A percentile compares a stretch with the other conserved stretches of the same genome.
These are phyloP conservation scores for Anastatus disparis DNA, from an alignment of 1,140 invertebrate species.

Conservation along the genomic window DNA sequence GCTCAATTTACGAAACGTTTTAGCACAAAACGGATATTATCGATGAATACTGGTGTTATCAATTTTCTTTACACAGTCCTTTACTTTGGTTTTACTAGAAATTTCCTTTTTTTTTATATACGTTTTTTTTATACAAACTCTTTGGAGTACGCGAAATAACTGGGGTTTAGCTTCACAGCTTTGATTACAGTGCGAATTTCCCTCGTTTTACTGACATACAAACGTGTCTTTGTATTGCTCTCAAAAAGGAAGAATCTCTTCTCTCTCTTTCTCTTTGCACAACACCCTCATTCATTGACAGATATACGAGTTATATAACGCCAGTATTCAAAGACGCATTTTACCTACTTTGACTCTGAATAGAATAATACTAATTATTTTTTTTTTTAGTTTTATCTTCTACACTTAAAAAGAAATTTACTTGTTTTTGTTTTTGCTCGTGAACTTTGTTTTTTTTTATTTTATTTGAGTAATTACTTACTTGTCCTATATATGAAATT, in stretches of 20 bases:
- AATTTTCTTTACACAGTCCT: too few relatives aligned
- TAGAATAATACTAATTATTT: background rate
- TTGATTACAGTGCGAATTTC: background rate
- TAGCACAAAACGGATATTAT: background rate
- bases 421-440: too few relatives aligned
- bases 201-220: background rate
- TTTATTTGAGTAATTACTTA: too few relatives aligned
- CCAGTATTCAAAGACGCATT: background rate
- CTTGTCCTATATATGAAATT: too few relatives aligned
- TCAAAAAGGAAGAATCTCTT: constrained; percentile 40
- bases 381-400: too few relatives aligned
- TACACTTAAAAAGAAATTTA: too few relatives aligned
- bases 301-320: background rate
- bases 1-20: background rate
- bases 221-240: constrained; percentile 39
- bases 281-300: background rate
- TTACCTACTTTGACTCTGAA: background rate
- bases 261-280: too few relatives aligned
- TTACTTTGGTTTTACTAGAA: too few relatives aligned
- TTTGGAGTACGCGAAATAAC: too few relatives aligned
- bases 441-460: too few relatives aligned
- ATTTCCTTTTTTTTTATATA: too few relatives aligned
- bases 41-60: background rate
- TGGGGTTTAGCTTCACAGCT: background rate
- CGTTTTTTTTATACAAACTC: too few relatives aligned